These are phyloP conservation scores for Setipinna tenuifilis DNA, from an alignment of 2,797 vertebrate genomes.

Conservation along the genomic window DNA sequence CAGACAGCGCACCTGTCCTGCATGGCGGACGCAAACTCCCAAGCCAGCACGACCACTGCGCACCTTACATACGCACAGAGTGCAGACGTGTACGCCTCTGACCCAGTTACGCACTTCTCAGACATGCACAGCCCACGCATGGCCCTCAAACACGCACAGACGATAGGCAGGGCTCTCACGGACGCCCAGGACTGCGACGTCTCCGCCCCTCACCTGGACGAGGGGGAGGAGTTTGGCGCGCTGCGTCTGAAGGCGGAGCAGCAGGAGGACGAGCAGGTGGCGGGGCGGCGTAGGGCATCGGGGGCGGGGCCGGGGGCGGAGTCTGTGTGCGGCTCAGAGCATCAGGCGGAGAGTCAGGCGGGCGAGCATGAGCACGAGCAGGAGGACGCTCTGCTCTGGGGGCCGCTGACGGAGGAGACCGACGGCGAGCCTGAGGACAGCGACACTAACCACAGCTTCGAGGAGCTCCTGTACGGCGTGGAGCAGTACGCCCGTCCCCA, in stretches of 20 bases:
- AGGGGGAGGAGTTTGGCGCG: not conserved
- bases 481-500: not conserved
- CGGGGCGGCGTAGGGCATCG: not conserved
- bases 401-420: not conserved
- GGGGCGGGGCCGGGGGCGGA: not conserved
- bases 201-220: not conserved
- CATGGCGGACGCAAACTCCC: not conserved
- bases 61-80: not conserved
- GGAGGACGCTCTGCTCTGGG: not conserved
- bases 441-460: not conserved
- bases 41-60: not conserved
- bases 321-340: not conserved
- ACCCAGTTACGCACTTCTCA: not conserved
- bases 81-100: not conserved
- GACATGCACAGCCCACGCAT: not conserved
- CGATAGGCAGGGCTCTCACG: not conserved
- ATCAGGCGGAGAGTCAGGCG: not conserved
- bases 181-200: not conserved
- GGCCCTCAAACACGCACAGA: not conserved
- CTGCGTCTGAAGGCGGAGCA: not conserved
- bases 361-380: not conserved
- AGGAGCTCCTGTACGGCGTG: not conserved
- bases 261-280: not conserved
- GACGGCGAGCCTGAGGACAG: not conserved
- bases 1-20: not conserved